Percentiles rank a stretch among this genome's conserved stretches.
phyloP scores from a whole-genome alignment of 2,888 invertebrate species.

The Drosophila affinis region DNA sequence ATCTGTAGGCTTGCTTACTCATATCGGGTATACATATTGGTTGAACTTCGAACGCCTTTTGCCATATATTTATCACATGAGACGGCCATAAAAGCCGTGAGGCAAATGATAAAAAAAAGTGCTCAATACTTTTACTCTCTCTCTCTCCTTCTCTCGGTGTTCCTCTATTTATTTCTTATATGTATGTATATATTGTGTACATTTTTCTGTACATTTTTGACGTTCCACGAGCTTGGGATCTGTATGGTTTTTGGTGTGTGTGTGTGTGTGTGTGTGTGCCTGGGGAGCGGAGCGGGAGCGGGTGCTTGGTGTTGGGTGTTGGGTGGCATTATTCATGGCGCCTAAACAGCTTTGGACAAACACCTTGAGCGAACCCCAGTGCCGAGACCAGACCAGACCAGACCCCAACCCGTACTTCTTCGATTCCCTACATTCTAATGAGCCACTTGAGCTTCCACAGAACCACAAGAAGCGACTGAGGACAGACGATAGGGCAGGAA shows the following conservation, averaged over 20 bases:
- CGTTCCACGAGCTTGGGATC: constrained; percentile 31
- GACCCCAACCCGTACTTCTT: not conserved
- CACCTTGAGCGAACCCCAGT: constrained; percentile 27
- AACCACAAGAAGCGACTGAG: constrained; percentile 13
- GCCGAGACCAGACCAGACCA: not conserved
- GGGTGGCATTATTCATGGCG: constrained; percentile 50
- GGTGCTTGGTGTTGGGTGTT: constrained; percentile 15
- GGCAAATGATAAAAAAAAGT: constrained; percentile 34
- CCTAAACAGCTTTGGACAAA: constrained; percentile 53
- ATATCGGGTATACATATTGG: constrained; percentile 12
- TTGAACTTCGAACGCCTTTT: constrained; percentile 43
- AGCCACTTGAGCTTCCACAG: constrained; percentile 63
- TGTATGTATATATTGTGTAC: no score
- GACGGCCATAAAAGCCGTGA: constrained; percentile 41
- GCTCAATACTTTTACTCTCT: constrained; percentile 9
- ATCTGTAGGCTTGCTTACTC: constrained; percentile 30
- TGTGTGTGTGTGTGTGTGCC: constrained; percentile 16
- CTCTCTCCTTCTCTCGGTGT: not conserved
- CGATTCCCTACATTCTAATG: constrained; percentile 51
- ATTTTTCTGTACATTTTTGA: constrained; percentile 1
- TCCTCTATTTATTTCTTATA: no score
- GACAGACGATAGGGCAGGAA: constrained; percentile 14
- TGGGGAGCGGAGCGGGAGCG: constrained; percentile 10
- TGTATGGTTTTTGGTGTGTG: constrained; percentile 1
- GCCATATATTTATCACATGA: constrained; percentile 50